Percentiles rank a stretch among this genome's conserved stretches.
Conservation (phyloP, 2,797 vertebrate genomes). For the Mormyrus proboscirostris region DNA sequence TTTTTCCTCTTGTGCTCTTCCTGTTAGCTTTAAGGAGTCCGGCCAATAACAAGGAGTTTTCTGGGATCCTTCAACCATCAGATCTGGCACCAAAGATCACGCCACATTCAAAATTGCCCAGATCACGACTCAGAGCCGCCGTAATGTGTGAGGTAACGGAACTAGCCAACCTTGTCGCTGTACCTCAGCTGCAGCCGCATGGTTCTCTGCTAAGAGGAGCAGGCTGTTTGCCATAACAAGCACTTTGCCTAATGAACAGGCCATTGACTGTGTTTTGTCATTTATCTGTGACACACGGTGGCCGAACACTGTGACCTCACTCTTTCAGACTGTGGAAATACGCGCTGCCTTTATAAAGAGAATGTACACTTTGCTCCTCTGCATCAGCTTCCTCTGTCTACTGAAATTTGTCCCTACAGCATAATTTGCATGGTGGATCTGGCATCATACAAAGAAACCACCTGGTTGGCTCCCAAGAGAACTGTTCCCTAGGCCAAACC, state of each 20-base stretch:
- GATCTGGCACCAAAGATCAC: not conserved
- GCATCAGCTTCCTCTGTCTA: not conserved
- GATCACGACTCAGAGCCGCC: not conserved
- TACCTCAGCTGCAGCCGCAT: not conserved
- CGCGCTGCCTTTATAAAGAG: not conserved
- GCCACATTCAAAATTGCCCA: not conserved
- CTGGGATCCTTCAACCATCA: not conserved
- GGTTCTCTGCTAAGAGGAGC: not conserved
- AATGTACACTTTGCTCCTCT: not conserved
- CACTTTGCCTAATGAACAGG: not conserved
- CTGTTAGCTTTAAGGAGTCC: not conserved
- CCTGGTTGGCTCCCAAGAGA: not conserved
- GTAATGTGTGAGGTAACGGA: not conserved
- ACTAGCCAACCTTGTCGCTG: not conserved
- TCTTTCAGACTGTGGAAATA: not conserved
- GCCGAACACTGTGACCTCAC: not conserved
- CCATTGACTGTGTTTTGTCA: not conserved
- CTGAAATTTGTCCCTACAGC: not conserved
- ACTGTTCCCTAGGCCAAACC: not conserved
- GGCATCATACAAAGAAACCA: not conserved
- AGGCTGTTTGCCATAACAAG: not conserved
- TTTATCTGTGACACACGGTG: not conserved
- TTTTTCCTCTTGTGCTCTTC: not conserved
- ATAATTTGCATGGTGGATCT: not conserved
- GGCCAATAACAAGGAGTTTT: not conserved